Percentiles rank a stretch among this genome's conserved stretches.
Conservation (phyloP, 2,888 invertebrate genomes). For the Arrhopalites spinosus region DNA sequence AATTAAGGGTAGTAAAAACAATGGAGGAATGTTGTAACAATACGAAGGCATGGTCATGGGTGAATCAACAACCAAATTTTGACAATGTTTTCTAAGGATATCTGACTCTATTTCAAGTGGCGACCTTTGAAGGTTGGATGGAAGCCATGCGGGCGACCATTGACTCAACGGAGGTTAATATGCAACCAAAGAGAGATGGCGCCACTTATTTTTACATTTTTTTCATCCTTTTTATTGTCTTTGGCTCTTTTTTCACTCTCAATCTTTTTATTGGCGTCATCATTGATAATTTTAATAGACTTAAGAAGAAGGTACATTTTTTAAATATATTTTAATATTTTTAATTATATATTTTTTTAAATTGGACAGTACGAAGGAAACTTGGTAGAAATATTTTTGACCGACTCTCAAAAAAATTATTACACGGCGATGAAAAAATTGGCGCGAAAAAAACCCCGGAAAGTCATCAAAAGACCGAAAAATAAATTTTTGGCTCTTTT, state of each 20-base stretch:
- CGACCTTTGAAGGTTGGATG: conserved; percentile 61
- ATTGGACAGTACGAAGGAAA: conserved; percentile 86
- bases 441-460: conserved; percentile 93
- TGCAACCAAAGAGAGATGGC: conserved; percentile 84
- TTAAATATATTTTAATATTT: not conserved
- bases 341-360: not conserved
- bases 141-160: conserved; percentile 96
- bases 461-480: conserved; percentile 92
- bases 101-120: conserved; percentile 92
- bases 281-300: conserved; percentile 97
- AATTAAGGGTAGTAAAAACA: conserved; percentile 19
- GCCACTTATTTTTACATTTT: conserved; percentile 88
- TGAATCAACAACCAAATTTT: conserved; percentile 92
- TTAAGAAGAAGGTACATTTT: conserved; percentile 86
- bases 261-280: conserved; percentile 98
- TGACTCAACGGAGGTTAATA: conserved; percentile 84
- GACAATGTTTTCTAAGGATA: conserved; percentile 94
- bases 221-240: conserved; percentile 94
- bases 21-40: conserved; percentile 48
- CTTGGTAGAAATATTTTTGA: conserved; percentile 94
- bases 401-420: conserved; percentile 93
- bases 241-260: conserved; percentile 94
- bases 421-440: conserved; percentile 97
- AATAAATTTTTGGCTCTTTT: conserved; percentile 92
- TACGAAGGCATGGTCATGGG: conserved; percentile 72